Evolutionary conservation across 2,888 invertebrate species (phyloP).

Genomic region (Ecliptopera silaceata): DNA sequence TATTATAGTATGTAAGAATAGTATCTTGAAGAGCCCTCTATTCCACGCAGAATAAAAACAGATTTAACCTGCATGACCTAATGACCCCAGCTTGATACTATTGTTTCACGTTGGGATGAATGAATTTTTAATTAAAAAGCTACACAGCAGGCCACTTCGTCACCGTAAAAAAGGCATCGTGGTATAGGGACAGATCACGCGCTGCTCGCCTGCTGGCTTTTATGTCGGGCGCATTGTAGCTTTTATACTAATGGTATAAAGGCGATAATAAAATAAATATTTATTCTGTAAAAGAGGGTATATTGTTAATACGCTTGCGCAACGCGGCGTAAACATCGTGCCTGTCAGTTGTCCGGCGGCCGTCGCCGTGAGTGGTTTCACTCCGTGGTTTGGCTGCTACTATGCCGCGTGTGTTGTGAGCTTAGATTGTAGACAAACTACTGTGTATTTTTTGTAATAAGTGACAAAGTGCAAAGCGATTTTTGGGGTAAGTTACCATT

Average conservation of each 20-base stretch:
- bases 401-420: slow-evolving; percentile 63
- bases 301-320: slow-evolving; percentile 63
- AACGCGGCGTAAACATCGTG: slow-evolving; percentile 66
- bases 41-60: slow-evolving; percentile 14
- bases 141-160: slow-evolving; percentile 28
- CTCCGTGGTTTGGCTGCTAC: slow-evolving; percentile 30
- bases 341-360: slow-evolving; percentile 60
- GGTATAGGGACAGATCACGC: slow-evolving; percentile 25
- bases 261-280: slow-evolving; percentile 35
- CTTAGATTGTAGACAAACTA: slow-evolving; percentile 40
- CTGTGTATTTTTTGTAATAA: slow-evolving; percentile 42
- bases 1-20: too few species aligned
- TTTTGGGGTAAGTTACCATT: slow-evolving; percentile 54
- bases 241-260: slow-evolving; percentile 38
- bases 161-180: slow-evolving; percentile 32
- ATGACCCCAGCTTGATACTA: slow-evolving; percentile 7
- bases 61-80: slow-evolving; percentile 27
- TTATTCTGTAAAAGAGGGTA: slow-evolving; percentile 50
- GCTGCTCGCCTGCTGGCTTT: slow-evolving; percentile 1
- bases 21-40: slow-evolving; percentile 1
- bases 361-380: slow-evolving; percentile 49
- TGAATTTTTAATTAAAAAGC: slow-evolving; percentile 36
- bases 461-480: slow-evolving; percentile 48
- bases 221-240: slow-evolving; percentile 23
- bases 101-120: slow-evolving; percentile 27